Base-by-base conservation (phyloP, 2,113 vertebrate species). In the Engraulis encrasicolus region DNA sequence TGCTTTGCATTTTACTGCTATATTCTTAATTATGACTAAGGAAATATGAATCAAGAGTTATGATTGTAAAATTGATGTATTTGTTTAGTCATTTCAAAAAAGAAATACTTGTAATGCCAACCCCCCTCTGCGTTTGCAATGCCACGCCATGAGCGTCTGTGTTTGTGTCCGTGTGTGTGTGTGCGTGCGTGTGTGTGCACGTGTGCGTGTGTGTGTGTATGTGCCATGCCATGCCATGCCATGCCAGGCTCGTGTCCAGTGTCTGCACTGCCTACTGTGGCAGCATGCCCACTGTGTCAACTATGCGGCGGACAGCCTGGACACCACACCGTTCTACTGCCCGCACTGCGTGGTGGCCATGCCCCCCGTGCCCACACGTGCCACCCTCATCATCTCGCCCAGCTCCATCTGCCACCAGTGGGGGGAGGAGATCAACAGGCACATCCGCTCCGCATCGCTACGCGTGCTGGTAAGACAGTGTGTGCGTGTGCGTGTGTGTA, bases 321-420 rank as follows among this genome's bases (percentile, higher is more conserved):
- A 94, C 48, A 94, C 96, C 0, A 97, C 96, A 0, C 98, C 98
- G 0, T 99, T 99, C 91, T 99, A 99, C 92, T 99, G 98, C 86
- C 97, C 98, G 18, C 98, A 99, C 88, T 99, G 98, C 88, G 95
- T 99, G 11, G 98, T 99, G 14, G 97, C 97, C 61, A 99, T 99
- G 98, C 97, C 96, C 9, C 97, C 98, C 0, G 96, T 99, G 81
- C 95, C 97, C 71, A 98, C 98, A 0, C 94, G 97, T 40, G 98
- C 98, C 0, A 99, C 98, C 54, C 95, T 99, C 81, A 99, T 99
- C 71, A 98, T 99, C 93, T 99, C 98, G 0, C 98, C 98, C 0
- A 99, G 97, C 92, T 99, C 98, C 85, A 99, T 99, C 91, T 99
- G 98, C 91, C 97, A 99, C 89, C 98, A 99, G 88, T 99, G 98